Percentiles rank a stretch among this genome's conserved stretches.
These are phyloP conservation scores for Thryonomys swinderianus DNA, from an alignment of 2,113 vertebrate species.

Conservation along the genomic window DNA sequence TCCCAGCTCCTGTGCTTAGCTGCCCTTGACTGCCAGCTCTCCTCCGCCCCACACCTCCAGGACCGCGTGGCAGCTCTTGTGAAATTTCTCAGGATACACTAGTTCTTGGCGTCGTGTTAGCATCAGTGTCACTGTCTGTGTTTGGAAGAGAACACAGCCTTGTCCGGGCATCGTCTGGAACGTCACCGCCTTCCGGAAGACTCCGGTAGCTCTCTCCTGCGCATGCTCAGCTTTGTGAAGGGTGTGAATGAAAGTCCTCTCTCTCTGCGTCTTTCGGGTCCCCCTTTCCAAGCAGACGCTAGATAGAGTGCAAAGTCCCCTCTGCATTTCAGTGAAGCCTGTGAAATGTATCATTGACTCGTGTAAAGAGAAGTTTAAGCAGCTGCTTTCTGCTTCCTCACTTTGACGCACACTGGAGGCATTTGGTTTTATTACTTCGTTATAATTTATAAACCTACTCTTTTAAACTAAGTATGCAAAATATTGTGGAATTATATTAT, in stretches of 20 bases:
- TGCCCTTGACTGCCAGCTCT: background rate
- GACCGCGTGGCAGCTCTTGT: background rate
- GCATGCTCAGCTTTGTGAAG: background rate
- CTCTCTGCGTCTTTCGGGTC: background rate
- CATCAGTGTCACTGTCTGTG: background rate
- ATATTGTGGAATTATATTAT: background rate
- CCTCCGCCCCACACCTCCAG: background rate
- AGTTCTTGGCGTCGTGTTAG: background rate
- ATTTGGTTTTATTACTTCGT: constrained; percentile 16
- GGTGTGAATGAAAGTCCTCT: background rate
- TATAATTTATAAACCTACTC: background rate
- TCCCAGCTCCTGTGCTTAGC: background rate
- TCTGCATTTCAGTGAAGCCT: background rate
- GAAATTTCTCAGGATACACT: background rate
- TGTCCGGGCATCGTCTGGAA: background rate
- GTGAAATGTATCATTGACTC: background rate
- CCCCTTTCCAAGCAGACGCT: background rate
- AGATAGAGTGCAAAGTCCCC: background rate
- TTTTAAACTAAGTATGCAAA: constrained; percentile 28
- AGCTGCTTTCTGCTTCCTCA: background rate
- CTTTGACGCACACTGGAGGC: background rate
- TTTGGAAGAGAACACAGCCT: background rate
- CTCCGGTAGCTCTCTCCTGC: background rate
- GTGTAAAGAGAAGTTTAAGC: background rate
- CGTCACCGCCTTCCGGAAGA: background rate